Evolutionary conservation across 2,113 vertebrate genomes (phyloP).

Genomic region (Neodontobutis hainanensis): DNA sequence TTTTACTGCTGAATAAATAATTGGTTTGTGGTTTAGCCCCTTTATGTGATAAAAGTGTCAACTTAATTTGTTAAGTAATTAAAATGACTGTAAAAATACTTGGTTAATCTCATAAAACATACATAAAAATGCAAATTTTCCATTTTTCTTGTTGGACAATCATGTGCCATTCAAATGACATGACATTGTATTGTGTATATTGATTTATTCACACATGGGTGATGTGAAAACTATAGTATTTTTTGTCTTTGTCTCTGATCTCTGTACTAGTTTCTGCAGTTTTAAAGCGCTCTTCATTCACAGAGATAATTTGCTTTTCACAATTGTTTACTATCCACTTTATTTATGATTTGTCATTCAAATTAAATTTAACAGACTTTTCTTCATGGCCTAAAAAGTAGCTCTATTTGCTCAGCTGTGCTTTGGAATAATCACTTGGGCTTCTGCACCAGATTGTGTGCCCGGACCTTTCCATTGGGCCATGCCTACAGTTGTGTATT

Average conservation of each 20-base stretch:
- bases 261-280: neutral
- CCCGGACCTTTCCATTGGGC: slow-evolving; percentile 36
- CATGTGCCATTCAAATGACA: no score
- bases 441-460: slow-evolving; percentile 54
- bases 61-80: no score
- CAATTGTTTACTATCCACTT: slow-evolving; percentile 44
- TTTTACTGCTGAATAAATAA: neutral
- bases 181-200: no score
- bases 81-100: no score
- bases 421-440: slow-evolving; percentile 50
- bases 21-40: neutral
- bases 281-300: slow-evolving; percentile 21
- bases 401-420: slow-evolving; percentile 70
- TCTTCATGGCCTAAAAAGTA: slow-evolving; percentile 46
- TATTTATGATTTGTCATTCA: slow-evolving; percentile 39
- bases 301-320: slow-evolving; percentile 26
- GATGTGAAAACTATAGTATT: no score
- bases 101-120: no score
- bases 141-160: no score
- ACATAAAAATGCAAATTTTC: no score
- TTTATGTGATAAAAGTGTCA: neutral
- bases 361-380: slow-evolving; percentile 41
- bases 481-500: slow-evolving; percentile 51
- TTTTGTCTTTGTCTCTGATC: no score
- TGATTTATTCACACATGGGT: no score